These are phyloP conservation scores for Myotis daubentonii DNA, from an alignment of 2,797 vertebrate species.

Conservation along the genomic window DNA sequence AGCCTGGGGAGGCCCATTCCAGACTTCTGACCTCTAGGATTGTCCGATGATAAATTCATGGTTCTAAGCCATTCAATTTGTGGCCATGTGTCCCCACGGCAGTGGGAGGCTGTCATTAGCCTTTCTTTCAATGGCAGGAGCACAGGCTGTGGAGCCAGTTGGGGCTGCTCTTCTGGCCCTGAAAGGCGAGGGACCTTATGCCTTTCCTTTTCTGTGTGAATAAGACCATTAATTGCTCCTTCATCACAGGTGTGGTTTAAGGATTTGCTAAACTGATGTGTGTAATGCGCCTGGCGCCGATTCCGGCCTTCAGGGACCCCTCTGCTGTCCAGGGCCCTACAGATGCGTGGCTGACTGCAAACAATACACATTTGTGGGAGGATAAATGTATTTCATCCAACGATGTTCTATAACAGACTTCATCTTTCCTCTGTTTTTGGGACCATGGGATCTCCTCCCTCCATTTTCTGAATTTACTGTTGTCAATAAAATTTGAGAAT, in stretches of 20 bases:
- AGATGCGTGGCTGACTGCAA: background rate
- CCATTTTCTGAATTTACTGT: background rate
- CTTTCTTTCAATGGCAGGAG: background rate
- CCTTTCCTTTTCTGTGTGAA: background rate
- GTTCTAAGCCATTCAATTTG: background rate
- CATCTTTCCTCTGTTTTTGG: background rate
- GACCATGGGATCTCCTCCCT: background rate
- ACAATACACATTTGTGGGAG: background rate
- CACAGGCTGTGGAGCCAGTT: background rate
- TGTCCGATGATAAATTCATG: background rate
- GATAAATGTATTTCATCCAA: background rate
- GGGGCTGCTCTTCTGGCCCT: background rate
- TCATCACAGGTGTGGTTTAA: background rate
- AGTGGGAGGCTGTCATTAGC: background rate
- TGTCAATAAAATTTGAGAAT: conserved; percentile 10
- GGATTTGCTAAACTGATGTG: background rate
- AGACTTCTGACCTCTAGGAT: background rate
- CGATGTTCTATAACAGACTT: background rate
- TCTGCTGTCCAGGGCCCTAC: background rate
- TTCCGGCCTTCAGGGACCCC: background rate
- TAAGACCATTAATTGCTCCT: background rate
- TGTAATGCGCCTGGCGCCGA: background rate
- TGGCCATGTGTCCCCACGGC: background rate
- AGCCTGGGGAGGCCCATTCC: background rate
- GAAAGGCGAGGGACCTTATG: background rate